phyloP scores from a whole-genome alignment of 2,113 vertebrate genomes.

The Neoarius graeffei region DNA sequence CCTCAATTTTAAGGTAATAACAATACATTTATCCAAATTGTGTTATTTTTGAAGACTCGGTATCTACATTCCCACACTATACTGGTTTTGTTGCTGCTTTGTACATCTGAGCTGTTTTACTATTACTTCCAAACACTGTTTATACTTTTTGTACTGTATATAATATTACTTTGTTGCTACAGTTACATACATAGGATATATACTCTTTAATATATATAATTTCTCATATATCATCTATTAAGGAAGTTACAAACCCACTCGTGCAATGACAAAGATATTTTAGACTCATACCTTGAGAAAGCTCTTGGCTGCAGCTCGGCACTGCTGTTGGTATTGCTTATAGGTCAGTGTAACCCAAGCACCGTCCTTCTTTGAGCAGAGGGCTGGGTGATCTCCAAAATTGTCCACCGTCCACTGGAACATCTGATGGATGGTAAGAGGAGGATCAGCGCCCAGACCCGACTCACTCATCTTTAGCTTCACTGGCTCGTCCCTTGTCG shows the following conservation, averaged over 20 bases:
- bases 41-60: not conserved
- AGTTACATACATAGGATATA: not conserved
- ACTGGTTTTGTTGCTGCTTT: not conserved
- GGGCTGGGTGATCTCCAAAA: conserved; percentile 61
- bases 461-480: conserved; percentile 67
- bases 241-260: not conserved
- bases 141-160: not conserved
- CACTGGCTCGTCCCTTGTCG: conserved; percentile 62
- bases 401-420: conserved; percentile 67
- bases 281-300: conserved; percentile 72
- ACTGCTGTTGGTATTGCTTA: conserved; percentile 71
- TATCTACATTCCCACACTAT: not conserved
- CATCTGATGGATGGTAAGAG: conserved; percentile 74
- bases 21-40: not conserved
- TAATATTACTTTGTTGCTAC: not conserved
- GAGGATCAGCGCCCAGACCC: conserved; percentile 62
- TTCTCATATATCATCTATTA: too few relatives aligned
- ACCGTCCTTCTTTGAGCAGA: conserved; percentile 63
- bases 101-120: not conserved
- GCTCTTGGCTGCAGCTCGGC: conserved; percentile 72
- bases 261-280: not conserved
- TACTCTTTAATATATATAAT: too few relatives aligned
- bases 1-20: not conserved
- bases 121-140: not conserved
- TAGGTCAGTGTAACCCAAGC: conserved; percentile 65